Percentiles rank a stretch among this genome's conserved stretches.
phyloP scores from a whole-genome alignment of 2,888 invertebrate species.

The Unio delphinus region DNA sequence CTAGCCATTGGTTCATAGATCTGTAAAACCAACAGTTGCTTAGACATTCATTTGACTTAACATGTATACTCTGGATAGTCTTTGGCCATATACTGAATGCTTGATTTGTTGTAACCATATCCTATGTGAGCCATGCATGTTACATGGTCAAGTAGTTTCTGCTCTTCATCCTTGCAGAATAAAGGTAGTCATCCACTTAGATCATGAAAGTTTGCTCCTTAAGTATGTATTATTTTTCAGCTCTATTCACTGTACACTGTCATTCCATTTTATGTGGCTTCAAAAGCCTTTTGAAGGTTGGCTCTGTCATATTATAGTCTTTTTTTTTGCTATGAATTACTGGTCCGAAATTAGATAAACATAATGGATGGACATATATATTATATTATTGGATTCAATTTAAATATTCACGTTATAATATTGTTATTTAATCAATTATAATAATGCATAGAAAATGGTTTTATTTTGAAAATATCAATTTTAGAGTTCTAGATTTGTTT shows the following conservation, averaged over 20 bases:
- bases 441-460: no score
- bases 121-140: constrained; percentile 5
- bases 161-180: neutral
- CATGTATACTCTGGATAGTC: neutral
- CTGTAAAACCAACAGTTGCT: constrained; percentile 8
- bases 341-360: no score
- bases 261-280: neutral
- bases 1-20: constrained; percentile 6
- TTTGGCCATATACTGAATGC: constrained; percentile 1
- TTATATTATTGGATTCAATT: no score
- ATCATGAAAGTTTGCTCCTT: constrained; percentile 1
- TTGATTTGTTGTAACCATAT: constrained; percentile 4
- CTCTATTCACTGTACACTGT: neutral
- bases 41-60: neutral
- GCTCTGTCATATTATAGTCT: constrained; percentile 1
- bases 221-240: neutral
- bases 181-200: neutral
- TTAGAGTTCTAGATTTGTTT: no score
- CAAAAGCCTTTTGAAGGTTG: neutral
- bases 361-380: no score
- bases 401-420: no score
- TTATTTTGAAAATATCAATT: no score
- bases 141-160: constrained; percentile 1
- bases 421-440: no score
- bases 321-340: neutral